Evolutionary conservation across 2,113 vertebrate genomes (phyloP).

Genomic region (Gila orcuttii): DNA sequence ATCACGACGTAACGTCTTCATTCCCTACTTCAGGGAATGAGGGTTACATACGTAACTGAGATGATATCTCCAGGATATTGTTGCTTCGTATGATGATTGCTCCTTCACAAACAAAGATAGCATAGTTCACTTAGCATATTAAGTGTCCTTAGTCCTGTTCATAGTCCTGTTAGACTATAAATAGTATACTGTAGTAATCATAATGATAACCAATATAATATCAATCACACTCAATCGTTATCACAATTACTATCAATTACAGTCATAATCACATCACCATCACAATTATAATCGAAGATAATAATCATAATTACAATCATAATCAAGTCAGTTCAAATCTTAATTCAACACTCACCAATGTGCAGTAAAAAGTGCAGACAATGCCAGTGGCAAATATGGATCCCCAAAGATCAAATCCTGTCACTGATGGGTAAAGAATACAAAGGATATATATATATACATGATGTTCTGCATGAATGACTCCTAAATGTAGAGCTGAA

Average conservation of each 20-base stretch:
- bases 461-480: not conserved
- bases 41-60: too few relatives aligned
- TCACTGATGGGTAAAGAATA: constrained; percentile 71
- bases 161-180: too few relatives aligned
- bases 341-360: constrained; percentile 75
- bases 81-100: not conserved
- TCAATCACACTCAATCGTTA: too few relatives aligned
- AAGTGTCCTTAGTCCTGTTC: not conserved
- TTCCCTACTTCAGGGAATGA: too few relatives aligned
- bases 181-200: too few relatives aligned
- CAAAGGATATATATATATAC: not conserved
- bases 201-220: too few relatives aligned
- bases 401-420: constrained; percentile 88
- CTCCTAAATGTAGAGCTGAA: not conserved
- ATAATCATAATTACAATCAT: not conserved
- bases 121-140: not conserved
- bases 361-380: constrained; percentile 87
- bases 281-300: not conserved
- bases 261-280: too few relatives aligned
- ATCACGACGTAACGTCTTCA: too few relatives aligned
- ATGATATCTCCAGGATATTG: not conserved
- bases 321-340: not conserved
- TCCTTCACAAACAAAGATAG: not conserved
- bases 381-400: constrained; percentile 87
- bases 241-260: too few relatives aligned